These are phyloP conservation scores for Neosalanx taihuensis DNA, from an alignment of 2,797 vertebrate genomes.

Conservation along the genomic window DNA sequence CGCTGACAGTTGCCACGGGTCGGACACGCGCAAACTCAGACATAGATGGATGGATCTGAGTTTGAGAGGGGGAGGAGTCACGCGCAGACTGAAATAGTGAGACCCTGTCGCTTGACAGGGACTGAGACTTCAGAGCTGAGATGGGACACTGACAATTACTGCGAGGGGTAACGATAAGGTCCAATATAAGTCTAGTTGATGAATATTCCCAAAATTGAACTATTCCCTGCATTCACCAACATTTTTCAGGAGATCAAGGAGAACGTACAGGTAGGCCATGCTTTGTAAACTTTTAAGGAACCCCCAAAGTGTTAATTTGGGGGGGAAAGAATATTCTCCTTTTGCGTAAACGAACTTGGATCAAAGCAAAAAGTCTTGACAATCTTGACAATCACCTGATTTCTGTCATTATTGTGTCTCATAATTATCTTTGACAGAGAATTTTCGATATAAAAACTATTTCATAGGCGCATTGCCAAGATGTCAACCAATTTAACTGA, in stretches of 20 bases:
- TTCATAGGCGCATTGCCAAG: too few species aligned
- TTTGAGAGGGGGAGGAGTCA: constrained; percentile 46
- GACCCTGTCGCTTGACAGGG: constrained; percentile 51
- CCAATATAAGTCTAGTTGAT: constrained; percentile 26
- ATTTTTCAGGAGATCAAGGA: background rate
- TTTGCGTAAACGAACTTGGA: background rate
- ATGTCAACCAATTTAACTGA: too few species aligned
- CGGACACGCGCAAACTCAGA: constrained; percentile 75
- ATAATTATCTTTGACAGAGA: too few species aligned
- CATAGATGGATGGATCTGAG: constrained; percentile 30
- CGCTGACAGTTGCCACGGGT: constrained; percentile 66
- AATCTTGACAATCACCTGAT: background rate
- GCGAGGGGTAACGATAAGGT: constrained; percentile 16
- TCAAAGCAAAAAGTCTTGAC: too few species aligned
- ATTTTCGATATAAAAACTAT: too few species aligned
- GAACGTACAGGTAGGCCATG: constrained; percentile 3
- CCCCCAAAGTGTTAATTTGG: background rate
- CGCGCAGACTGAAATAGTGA: constrained; percentile 57
- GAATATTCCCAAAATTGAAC: constrained; percentile 9
- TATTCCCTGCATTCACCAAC: background rate
- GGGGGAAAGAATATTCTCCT: background rate
- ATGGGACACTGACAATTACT: constrained; percentile 26
- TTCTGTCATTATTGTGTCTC: too few species aligned
- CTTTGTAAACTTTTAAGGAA: background rate
- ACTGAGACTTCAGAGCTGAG: constrained; percentile 24